Evolutionary conservation across 2,888 invertebrate species (phyloP), one percentile per base, ranked within the genome.

Genomic region (Coelinius sp.): DNA sequence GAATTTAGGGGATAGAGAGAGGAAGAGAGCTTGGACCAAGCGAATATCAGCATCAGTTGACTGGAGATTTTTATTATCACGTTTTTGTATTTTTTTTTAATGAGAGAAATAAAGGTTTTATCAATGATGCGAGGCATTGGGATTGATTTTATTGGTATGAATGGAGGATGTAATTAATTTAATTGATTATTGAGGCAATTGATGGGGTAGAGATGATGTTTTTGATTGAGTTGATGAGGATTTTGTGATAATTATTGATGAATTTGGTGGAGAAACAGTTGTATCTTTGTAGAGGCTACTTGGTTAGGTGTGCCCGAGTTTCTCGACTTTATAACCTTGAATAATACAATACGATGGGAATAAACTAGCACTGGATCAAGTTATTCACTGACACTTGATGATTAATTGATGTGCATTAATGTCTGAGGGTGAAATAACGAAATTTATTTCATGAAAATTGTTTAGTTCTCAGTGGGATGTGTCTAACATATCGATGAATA

Each of bases 241-340:
- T 64, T 22, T 0, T 44, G 5, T 14, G 24, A 35, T 6, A 7
- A 38, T 64, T 14, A 25, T 27, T 44, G 24, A 12, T 10, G 6
- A 5, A 12, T 0, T 12, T 20, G 6, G 20, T n/a, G 8, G 46
- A 38, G 8, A 24, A 41, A 38, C 46, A 38, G 56, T 22, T 1
- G 49, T 46, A 24, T 49, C 63, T 56, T 74, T 49, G 63, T 59
- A 53, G 31, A 25, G 64, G 22, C 68, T 73, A 75, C 73, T 80
- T 80, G 80, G 80, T 80, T 80, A 79, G 76, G 79, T 78, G 71
- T 69, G 69, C 24, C 63, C 44, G 10, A 68, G 69, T 46, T 59
- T n/a, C 27, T 35, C n/a, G 27, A 46, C n/a, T 38, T 41, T 35
- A 22, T 44, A 53, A 53, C 53, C 53, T 53, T 53, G 53, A 53